Evolutionary conservation across 1,140 invertebrate species (phyloP).

Genomic region (Drosophila obscura): DNA sequence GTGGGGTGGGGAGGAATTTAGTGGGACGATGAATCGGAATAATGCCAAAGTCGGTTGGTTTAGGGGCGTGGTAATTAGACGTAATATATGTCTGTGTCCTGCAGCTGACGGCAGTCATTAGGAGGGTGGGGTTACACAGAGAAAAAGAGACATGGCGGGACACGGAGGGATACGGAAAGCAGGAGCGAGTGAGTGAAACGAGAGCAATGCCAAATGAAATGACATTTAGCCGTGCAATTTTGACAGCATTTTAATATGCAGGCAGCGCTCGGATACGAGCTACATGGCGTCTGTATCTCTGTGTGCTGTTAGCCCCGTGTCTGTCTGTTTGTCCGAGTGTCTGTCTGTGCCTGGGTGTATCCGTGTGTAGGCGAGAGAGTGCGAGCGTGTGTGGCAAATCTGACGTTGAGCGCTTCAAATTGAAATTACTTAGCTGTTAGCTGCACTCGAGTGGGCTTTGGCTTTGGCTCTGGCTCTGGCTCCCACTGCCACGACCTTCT

Average conservation of each 20-base stretch:
- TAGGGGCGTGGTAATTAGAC: conserved; percentile 48
- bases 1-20: neutral
- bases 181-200: conserved; percentile 21
- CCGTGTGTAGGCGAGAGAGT: neutral
- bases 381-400: conserved; percentile 24
- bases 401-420: conserved; percentile 61
- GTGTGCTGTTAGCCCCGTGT: neutral
- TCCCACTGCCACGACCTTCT: neutral
- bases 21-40: neutral
- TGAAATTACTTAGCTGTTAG: conserved; percentile 57
- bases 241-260: conserved; percentile 77
- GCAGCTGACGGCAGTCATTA: conserved; percentile 42
- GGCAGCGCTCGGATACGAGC: conserved; percentile 29
- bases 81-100: conserved; percentile 49
- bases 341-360: conserved; percentile 6
- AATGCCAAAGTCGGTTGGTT: neutral
- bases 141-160: conserved; percentile 4
- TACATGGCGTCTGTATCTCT: neutral
- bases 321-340: neutral
- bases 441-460: conserved; percentile 33
- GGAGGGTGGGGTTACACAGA: neutral
- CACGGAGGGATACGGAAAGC: neutral
- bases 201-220: conserved; percentile 61
- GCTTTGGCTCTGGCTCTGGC: neutral
- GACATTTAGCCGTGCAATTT: conserved; percentile 76